Evolutionary conservation across 64 coral and sea anemone genomes (phyloP).

Genomic region (Porites lutea): DNA sequence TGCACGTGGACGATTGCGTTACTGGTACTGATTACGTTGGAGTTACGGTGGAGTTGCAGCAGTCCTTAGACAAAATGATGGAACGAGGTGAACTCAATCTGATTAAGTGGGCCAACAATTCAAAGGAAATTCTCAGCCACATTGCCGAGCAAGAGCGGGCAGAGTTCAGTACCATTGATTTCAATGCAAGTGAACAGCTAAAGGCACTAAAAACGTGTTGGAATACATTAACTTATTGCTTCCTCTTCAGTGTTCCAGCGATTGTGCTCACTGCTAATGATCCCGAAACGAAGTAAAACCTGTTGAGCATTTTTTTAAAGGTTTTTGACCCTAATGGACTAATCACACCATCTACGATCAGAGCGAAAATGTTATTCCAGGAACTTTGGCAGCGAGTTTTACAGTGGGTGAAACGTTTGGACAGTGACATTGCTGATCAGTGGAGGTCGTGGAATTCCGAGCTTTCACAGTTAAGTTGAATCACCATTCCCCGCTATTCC

Average conservation of each 20-base stretch:
- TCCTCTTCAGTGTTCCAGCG: not conserved
- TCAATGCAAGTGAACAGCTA: not conserved
- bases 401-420: not conserved
- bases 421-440: not conserved
- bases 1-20: slow-evolving; percentile 23
- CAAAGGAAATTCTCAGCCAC: no score
- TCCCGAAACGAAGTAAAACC: not conserved
- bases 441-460: slow-evolving; percentile 28
- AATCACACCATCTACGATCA: slow-evolving; percentile 4
- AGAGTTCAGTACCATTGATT: no score
- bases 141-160: no score
- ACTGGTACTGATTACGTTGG: not conserved
- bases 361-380: slow-evolving; percentile 11
- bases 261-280: not conserved
- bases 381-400: slow-evolving; percentile 15
- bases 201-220: slow-evolving; percentile 34
- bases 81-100: not conserved
- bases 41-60: no score
- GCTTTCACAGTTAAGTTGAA: not conserved
- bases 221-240: slow-evolving; percentile 12
- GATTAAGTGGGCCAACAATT: slow-evolving; percentile 8
- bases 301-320: slow-evolving; percentile 10
- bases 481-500: slow-evolving; percentile 9
- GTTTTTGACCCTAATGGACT: slow-evolving; percentile 3
- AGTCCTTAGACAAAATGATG: slow-evolving; percentile 6